A percentile compares a stretch with the other conserved stretches of the same genome.
Conservation (phyloP, 2,888 invertebrate genomes). For the Hylaea fasciaria region DNA sequence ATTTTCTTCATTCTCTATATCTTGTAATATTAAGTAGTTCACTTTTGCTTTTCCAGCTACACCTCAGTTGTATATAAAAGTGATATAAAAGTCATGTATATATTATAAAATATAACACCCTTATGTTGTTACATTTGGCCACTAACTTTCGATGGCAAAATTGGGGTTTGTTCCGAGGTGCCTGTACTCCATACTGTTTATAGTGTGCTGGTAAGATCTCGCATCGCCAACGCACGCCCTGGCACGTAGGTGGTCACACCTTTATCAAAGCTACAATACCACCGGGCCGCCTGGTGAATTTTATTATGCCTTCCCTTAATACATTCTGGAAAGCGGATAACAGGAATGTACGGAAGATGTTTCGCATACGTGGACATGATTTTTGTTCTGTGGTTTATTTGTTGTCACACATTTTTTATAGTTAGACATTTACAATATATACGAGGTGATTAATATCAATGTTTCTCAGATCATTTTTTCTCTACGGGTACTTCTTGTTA, state of each 20-base stretch:
- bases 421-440: too few relatives aligned
- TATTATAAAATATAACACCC: too few relatives aligned
- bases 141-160: too few relatives aligned
- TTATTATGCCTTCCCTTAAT: conserved; percentile 70
- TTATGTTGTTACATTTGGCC: too few relatives aligned
- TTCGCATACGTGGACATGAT: conserved; percentile 28
- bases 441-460: too few relatives aligned
- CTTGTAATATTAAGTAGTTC: too few relatives aligned
- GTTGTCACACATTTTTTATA: too few relatives aligned
- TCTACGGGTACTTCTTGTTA: background rate
- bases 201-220: conserved; percentile 24
- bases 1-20: too few relatives aligned
- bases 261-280: conserved; percentile 72
- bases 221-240: conserved; percentile 61
- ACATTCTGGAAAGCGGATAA: conserved; percentile 61
- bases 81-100: too few relatives aligned
- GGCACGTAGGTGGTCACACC: conserved; percentile 76
- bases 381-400: background rate
- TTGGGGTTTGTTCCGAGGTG: conserved; percentile 40
- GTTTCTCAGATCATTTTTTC: background rate
- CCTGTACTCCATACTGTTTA: conserved; percentile 40
- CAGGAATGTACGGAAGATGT: conserved; percentile 22
- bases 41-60: too few relatives aligned
- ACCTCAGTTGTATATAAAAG: too few relatives aligned
- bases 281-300: conserved; percentile 60